phyloP scores from a whole-genome alignment of 2,888 invertebrate species.

The Xanthorhoe spadicearia region DNA sequence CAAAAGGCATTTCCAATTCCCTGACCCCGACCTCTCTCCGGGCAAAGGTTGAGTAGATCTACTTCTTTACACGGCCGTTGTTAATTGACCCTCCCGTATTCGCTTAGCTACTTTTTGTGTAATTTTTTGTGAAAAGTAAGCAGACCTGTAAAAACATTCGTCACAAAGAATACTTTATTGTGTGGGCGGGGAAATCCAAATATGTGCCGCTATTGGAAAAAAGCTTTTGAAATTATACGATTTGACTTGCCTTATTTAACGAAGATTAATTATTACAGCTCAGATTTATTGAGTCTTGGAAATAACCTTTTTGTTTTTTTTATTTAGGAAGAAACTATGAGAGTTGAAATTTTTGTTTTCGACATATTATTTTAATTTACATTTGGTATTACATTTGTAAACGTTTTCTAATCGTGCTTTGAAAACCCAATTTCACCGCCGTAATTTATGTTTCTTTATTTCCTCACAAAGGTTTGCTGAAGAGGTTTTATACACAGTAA shows the following conservation, averaged over 20 bases:
- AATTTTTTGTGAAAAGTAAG: slow-evolving; percentile 20
- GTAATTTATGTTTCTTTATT: slow-evolving; percentile 43
- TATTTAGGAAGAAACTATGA: not conserved
- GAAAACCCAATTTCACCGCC: slow-evolving; percentile 31
- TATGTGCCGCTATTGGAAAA: slow-evolving; percentile 8
- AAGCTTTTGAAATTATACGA: slow-evolving; percentile 9
- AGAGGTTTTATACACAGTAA: slow-evolving; percentile 37
- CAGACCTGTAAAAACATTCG: slow-evolving; percentile 13
- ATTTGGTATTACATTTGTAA: slow-evolving; percentile 22
- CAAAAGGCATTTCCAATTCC: slow-evolving; percentile 19
- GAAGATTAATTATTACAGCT: not conserved
- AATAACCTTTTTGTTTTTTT: not conserved
- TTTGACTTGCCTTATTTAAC: not conserved
- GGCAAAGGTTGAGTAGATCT: slow-evolving; percentile 22
- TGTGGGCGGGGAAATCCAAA: slow-evolving; percentile 6
- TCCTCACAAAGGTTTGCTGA: slow-evolving; percentile 36
- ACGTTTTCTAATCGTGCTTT: slow-evolving; percentile 31
- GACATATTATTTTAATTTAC: slow-evolving; percentile 5
- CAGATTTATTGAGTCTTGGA: not conserved
- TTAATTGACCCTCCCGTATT: slow-evolving; percentile 27
- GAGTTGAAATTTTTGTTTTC: slow-evolving; percentile 1
- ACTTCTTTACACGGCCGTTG: slow-evolving; percentile 15
- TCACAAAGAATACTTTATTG: slow-evolving; percentile 22
- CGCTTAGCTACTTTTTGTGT: slow-evolving; percentile 22
- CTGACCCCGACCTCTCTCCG: slow-evolving; percentile 8